phyloP scores from a whole-genome alignment of 2,888 invertebrate genomes.

The Escarpia spicata region DNA sequence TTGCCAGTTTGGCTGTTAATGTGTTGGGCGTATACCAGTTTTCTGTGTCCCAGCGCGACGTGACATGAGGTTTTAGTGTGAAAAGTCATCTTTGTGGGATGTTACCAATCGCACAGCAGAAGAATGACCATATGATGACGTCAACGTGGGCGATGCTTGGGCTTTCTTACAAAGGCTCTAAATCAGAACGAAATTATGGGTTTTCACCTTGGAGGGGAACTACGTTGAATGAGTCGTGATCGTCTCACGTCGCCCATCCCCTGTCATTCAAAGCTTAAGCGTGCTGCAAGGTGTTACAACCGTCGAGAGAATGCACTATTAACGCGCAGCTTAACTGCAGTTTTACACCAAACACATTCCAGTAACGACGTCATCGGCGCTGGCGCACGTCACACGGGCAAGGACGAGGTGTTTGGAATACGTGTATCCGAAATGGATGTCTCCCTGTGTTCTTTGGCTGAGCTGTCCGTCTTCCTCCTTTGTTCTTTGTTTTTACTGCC shows the following conservation, averaged over 20 bases:
- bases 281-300: not conserved
- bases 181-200: not conserved
- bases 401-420: not conserved
- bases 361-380: not conserved
- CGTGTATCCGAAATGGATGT: not conserved
- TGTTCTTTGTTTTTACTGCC: not conserved
- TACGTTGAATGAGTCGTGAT: not conserved
- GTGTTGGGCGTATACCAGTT: not conserved
- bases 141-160: not conserved
- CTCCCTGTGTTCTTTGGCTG: not conserved
- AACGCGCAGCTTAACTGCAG: not conserved
- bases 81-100: not conserved
- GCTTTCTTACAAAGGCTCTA: not conserved
- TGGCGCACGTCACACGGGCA: not conserved
- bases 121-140: not conserved
- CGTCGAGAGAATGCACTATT: not conserved
- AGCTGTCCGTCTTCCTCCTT: not conserved
- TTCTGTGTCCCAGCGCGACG: not conserved
- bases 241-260: not conserved
- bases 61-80: not conserved
- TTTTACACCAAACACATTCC: not conserved
- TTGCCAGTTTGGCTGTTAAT: not conserved
- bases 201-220: not conserved
- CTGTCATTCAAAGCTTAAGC: not conserved
- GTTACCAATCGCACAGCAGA: not conserved